Evolutionary conservation across 2,888 invertebrate species (phyloP).

Genomic region (Chorisops tibialis): DNA sequence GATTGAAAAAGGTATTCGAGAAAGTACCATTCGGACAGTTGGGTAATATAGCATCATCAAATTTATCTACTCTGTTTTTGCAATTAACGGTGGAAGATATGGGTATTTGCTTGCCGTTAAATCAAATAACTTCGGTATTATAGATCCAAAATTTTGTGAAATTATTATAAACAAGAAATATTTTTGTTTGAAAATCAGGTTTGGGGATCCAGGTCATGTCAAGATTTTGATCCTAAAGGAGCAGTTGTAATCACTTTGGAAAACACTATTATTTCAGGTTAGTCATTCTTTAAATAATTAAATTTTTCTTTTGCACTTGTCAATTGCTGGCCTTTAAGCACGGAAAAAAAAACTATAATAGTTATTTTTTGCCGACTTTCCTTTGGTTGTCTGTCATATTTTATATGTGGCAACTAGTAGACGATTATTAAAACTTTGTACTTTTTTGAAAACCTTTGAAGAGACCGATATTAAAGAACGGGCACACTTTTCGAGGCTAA

Average conservation of each 20-base stretch:
- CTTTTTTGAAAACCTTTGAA: too few relatives aligned
- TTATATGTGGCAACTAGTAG: too few relatives aligned
- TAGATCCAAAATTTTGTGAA: conserved; percentile 8
- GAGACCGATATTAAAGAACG: too few relatives aligned
- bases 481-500: too few relatives aligned
- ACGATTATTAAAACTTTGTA: too few relatives aligned
- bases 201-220: conserved; percentile 64
- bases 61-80: conserved; percentile 84
- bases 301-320: too few relatives aligned
- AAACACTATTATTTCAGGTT: conserved; percentile 77
- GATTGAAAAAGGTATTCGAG: conserved; percentile 57
- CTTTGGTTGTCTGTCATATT: too few relatives aligned
- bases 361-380: too few relatives aligned
- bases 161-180: too few relatives aligned
- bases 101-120: conserved; percentile 91
- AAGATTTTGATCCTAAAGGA: conserved; percentile 76
- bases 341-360: too few relatives aligned
- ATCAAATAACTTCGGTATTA: conserved; percentile 69
- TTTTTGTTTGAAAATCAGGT: conserved; percentile 50
- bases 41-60: conserved; percentile 72
- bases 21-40: conserved; percentile 76
- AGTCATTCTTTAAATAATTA: background rate
- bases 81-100: conserved; percentile 95
- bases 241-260: conserved; percentile 95
- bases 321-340: too few relatives aligned